Conservation (phyloP, 1,140 invertebrate species). For the Liolophura sinensis region DNA sequence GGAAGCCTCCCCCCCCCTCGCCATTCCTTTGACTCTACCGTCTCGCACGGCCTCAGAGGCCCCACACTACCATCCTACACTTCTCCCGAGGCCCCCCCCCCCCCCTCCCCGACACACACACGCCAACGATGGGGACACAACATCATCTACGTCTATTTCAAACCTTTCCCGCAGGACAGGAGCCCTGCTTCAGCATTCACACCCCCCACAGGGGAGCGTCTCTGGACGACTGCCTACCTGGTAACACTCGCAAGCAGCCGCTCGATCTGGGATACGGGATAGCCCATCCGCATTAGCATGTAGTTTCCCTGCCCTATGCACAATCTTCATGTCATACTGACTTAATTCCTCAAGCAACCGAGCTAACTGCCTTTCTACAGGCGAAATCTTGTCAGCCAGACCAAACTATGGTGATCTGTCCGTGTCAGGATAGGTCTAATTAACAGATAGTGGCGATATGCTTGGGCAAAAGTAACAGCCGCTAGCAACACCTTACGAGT, state of each 20-base stretch:
- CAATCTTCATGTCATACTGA: slow-evolving; percentile 21
- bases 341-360: slow-evolving; percentile 29
- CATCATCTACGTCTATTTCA: slow-evolving; percentile 16
- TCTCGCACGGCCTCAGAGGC: no score
- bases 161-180: slow-evolving; percentile 10
- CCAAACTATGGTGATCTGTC: slow-evolving; percentile 29
- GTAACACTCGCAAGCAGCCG: slow-evolving; percentile 1
- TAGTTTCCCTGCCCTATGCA: slow-evolving; percentile 11
- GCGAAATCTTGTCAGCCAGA: slow-evolving; percentile 27
- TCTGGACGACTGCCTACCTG: not conserved
- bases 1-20: no score
- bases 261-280: slow-evolving; percentile 12
- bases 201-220: slow-evolving; percentile 16
- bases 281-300: slow-evolving; percentile 25
- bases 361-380: slow-evolving; percentile 27
- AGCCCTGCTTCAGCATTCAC: slow-evolving; percentile 4
- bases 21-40: no score
- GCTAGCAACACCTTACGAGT: slow-evolving; percentile 25
- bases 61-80: no score
- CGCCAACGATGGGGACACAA: slow-evolving; percentile 4
- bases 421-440: slow-evolving; percentile 19
- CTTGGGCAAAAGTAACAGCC: slow-evolving; percentile 13
- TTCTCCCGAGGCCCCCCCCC: no score
- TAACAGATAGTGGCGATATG: slow-evolving; percentile 20
- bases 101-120: no score